Percentiles rank a stretch among this genome's conserved stretches.
Conservation (phyloP, 2,888 invertebrate species). For the Bellardia bayeri region DNA sequence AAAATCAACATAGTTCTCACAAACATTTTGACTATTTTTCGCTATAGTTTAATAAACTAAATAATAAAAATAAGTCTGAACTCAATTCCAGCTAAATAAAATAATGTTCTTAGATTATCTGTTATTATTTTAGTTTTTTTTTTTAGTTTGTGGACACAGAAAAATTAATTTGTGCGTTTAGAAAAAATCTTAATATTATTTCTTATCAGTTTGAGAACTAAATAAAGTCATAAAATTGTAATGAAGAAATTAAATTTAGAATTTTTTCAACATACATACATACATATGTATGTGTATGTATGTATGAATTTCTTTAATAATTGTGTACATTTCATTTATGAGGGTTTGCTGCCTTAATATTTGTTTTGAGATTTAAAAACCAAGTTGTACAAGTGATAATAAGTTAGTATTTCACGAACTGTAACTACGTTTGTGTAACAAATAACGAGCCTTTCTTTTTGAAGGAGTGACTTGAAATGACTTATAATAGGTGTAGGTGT, state of each 20-base stretch:
- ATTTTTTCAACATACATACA: neutral
- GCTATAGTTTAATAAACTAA: slow-evolving; percentile 1
- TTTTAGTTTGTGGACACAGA: neutral
- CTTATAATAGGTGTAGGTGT: too few species aligned
- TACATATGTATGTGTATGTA: neutral
- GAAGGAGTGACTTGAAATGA: neutral
- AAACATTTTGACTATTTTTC: neutral
- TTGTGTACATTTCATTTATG: neutral
- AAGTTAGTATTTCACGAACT: neutral
- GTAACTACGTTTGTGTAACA: neutral
- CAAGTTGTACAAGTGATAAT: neutral
- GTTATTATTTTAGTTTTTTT: slow-evolving; percentile 11
- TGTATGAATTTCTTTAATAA: neutral
- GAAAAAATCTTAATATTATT: neutral
- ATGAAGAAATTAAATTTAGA: neutral
- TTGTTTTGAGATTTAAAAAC: neutral
- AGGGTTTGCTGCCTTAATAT: neutral
- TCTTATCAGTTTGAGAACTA: neutral
- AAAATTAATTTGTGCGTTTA: slow-evolving; percentile 15
- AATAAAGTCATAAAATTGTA: neutral
- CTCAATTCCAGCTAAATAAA: neutral
- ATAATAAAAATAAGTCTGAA: slow-evolving; percentile 15
- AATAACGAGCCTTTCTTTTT: neutral
- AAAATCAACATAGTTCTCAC: slow-evolving; percentile 39
- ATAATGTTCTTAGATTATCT: slow-evolving; percentile 9